Evolutionary conservation across 2,888 invertebrate species (phyloP).

Genomic region (Orchesella flavescens): DNA sequence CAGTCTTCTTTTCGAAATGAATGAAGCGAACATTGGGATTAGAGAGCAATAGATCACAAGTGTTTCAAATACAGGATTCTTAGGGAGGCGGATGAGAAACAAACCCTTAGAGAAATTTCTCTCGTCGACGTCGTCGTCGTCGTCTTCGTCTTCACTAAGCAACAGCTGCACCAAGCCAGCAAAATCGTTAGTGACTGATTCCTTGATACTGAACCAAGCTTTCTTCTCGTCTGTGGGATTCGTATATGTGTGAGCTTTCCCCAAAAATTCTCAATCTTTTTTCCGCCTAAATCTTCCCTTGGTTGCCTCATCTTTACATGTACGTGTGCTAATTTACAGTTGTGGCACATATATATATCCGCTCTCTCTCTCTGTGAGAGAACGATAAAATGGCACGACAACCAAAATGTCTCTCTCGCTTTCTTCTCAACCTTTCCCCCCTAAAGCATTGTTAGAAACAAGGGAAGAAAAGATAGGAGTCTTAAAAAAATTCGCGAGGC

Average conservation of each 20-base stretch:
- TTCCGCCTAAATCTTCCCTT: background rate
- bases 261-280: constrained; percentile 7
- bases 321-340: constrained; percentile 24
- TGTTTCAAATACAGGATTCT: constrained; percentile 15
- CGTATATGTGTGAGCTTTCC: background rate
- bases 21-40: constrained; percentile 30
- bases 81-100: constrained; percentile 1
- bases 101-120: constrained; percentile 32
- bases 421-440: constrained; percentile 7
- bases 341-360: constrained; percentile 7
- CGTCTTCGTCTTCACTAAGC: background rate
- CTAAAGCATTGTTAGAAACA: constrained; percentile 29
- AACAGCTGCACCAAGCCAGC: constrained; percentile 19
- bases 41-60: constrained; percentile 4
- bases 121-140: background rate
- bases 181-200: constrained; percentile 27
- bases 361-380: background rate
- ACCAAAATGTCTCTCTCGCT: background rate
- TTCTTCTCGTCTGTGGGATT: too few relatives aligned
- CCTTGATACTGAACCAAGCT: constrained; percentile 20
- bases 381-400: constrained; percentile 2
- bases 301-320: background rate
- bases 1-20: background rate
- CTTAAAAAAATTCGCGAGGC: background rate
- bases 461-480: constrained; percentile 33